Percentiles rank a stretch among this genome's conserved stretches.
phyloP scores from a whole-genome alignment of 2,113 vertebrate genomes.

The Dasyprocta punctata region DNA sequence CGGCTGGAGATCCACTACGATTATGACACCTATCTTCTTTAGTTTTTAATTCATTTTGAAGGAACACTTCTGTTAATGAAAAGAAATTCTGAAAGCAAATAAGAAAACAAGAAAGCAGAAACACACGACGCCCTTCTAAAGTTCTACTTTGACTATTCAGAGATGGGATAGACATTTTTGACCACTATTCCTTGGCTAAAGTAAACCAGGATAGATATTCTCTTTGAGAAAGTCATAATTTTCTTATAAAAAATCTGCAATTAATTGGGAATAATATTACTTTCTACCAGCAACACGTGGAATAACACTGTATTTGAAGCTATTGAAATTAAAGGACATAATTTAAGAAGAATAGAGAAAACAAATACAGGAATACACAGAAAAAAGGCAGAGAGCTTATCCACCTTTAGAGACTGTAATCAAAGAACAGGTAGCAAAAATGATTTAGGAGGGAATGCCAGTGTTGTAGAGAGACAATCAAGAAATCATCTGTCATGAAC shows the following conservation, averaged over 20 bases:
- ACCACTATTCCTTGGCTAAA: background rate
- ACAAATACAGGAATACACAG: background rate
- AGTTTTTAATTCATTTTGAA: background rate
- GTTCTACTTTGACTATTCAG: background rate
- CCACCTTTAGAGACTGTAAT: background rate
- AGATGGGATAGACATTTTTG: background rate
- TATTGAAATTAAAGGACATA: background rate
- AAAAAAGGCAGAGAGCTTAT: background rate
- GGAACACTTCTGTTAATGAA: background rate
- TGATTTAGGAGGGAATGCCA: background rate
- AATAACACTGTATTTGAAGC: background rate
- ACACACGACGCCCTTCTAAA: no score
- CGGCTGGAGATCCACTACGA: background rate
- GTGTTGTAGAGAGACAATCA: background rate
- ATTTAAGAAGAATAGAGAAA: background rate
- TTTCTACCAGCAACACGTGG: background rate
- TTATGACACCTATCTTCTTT: background rate
- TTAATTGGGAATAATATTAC: background rate
- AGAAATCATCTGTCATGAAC: background rate
- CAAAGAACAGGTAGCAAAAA: background rate
- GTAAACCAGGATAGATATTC: rapidly evolving
- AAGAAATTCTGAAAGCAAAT: background rate
- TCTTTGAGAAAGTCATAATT: background rate
- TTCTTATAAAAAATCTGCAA: background rate
- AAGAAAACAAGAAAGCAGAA: background rate